phyloP scores from a whole-genome alignment of 92 coral and sea anemone genomes.

The Actinernus sp. region DNA sequence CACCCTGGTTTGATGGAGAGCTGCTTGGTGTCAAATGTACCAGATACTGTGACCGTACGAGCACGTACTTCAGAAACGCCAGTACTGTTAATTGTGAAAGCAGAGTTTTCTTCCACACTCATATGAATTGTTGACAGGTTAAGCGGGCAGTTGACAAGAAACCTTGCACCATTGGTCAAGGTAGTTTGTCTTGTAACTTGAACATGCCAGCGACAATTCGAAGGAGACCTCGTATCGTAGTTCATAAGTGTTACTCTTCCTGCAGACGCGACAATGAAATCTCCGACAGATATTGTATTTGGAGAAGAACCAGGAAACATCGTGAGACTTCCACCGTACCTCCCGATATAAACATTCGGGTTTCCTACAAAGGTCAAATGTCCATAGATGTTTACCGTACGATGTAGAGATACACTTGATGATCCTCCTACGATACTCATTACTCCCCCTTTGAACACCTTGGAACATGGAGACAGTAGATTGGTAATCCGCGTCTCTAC shows the following conservation, averaged over 20 bases:
- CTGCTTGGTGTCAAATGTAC: constrained; percentile 7
- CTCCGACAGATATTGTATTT: constrained; percentile 13
- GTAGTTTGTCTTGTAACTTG: constrained; percentile 2
- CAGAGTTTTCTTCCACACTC: constrained; percentile 20
- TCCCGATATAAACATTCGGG: constrained; percentile 61
- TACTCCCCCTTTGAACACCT: constrained; percentile 51
- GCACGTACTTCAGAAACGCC: constrained; percentile 45
- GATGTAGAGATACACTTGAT: constrained; percentile 26
- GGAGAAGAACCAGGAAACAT: constrained; percentile 62
- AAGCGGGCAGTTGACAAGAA: constrained; percentile 21
- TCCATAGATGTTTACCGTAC: constrained; percentile 54
- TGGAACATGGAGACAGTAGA: constrained; percentile 59
- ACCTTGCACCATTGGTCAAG: constrained; percentile 6
- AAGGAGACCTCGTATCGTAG: constrained; percentile 18
- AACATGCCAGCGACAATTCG: constrained; percentile 40
- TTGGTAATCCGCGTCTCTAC: constrained; percentile 13
- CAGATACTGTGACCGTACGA: constrained; percentile 24
- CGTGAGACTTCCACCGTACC: constrained; percentile 40
- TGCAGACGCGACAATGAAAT: constrained; percentile 18
- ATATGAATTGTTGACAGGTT: constrained; percentile 28
- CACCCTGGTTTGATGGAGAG: constrained; percentile 48
- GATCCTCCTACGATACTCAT: constrained; percentile 10
- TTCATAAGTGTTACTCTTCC: constrained; percentile 30
- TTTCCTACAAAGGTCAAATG: constrained; percentile 27
- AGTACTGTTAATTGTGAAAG: constrained; percentile 13